phyloP scores from a whole-genome alignment of 2,113 vertebrate species.

The Ptilonorhynchus violaceus region DNA sequence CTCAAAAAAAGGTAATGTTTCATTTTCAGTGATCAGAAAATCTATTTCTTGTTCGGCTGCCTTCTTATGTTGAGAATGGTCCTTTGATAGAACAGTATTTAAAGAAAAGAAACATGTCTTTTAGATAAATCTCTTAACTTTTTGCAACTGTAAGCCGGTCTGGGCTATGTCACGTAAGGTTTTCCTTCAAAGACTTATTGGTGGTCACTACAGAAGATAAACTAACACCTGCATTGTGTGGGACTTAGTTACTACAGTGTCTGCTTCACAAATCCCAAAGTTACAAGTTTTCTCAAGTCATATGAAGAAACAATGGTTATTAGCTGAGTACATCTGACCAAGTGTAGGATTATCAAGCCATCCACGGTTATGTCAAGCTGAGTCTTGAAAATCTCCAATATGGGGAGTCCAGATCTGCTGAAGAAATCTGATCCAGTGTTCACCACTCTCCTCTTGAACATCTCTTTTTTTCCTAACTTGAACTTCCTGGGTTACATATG shows the following conservation, averaged over 20 bases:
- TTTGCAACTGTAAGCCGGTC: not conserved
- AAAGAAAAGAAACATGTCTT: not conserved
- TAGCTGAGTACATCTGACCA: not conserved
- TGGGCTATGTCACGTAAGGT: not conserved
- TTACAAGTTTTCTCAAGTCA: not conserved
- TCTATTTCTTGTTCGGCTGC: not conserved
- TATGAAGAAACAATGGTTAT: not conserved
- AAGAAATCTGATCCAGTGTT: not conserved
- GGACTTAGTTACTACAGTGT: not conserved
- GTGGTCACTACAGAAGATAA: not conserved
- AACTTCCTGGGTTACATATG: not conserved
- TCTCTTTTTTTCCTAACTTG: not conserved
- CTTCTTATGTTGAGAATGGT: not conserved
- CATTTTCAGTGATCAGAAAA: not conserved
- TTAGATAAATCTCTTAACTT: not conserved
- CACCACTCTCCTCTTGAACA: not conserved
- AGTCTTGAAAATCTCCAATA: not conserved
- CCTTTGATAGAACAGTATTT: not conserved
- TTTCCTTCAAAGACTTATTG: not conserved
- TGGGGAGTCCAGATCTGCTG: not conserved
- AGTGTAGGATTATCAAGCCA: not conserved
- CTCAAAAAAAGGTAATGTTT: not conserved
- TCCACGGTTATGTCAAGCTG: not conserved
- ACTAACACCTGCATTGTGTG: rapidly evolving
- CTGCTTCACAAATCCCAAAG: not conserved